Conservation (phyloP, 1,140 invertebrate genomes). For the Liolophura sinensis region DNA sequence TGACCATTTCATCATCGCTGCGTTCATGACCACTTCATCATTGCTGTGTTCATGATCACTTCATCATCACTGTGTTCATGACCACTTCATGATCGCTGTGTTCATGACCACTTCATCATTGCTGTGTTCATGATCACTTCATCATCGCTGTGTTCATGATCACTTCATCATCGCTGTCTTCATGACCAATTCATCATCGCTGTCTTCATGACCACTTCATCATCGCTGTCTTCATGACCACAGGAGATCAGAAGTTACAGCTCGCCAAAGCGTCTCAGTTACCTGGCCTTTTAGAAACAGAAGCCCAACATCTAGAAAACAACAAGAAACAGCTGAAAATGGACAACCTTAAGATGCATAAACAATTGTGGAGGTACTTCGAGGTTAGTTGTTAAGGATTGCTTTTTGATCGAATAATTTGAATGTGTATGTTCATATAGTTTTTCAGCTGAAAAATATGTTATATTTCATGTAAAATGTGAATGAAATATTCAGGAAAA, state of each 20-base stretch:
- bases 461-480: too few species aligned
- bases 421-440: too few species aligned
- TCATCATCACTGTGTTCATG: too few species aligned
- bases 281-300: slow-evolving; percentile 39
- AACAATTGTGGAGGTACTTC: slow-evolving; percentile 46
- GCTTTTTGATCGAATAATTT: neutral
- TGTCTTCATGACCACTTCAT: neutral
- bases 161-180: neutral
- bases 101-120: too few species aligned
- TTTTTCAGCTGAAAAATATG: too few species aligned
- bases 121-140: too few species aligned
- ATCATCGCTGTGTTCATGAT: too few species aligned
- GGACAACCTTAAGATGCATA: slow-evolving; percentile 31
- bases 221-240: neutral
- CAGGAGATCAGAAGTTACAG: slow-evolving; percentile 12
- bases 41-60: too few species aligned
- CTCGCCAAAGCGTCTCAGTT: slow-evolving; percentile 45
- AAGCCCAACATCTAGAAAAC: slow-evolving; percentile 31
- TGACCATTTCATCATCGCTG: too few species aligned
- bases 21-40: too few species aligned
- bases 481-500: too few species aligned
- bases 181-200: neutral
- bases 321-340: slow-evolving; percentile 30
- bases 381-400: slow-evolving; percentile 24
- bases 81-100: too few species aligned